phyloP scores from a whole-genome alignment of 2,888 invertebrate genomes.

The Luperina nickerlii region DNA sequence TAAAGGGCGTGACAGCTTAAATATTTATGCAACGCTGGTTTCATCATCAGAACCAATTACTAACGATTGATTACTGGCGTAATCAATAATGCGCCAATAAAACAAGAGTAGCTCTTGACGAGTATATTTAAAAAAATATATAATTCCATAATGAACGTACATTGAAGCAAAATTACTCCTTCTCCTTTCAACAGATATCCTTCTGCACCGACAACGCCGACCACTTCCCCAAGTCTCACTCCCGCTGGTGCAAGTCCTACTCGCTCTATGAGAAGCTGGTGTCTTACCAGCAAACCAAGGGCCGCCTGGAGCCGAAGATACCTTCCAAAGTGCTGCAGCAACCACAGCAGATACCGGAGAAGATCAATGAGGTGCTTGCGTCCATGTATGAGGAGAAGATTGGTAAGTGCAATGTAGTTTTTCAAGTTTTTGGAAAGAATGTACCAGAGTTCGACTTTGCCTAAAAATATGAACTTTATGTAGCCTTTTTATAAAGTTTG shows the following conservation, averaged over 20 bases:
- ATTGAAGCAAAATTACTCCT: not conserved
- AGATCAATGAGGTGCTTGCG: conserved; percentile 87
- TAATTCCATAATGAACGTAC: not conserved
- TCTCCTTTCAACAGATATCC: conserved; percentile 81
- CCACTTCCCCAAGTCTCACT: conserved; percentile 89
- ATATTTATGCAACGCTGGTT: too few species aligned
- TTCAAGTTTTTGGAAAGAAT: not conserved
- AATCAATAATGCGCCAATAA: not conserved
- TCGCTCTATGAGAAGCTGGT: conserved; percentile 91
- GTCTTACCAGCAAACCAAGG: conserved; percentile 90
- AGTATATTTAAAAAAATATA: not conserved
- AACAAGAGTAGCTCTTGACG: not conserved
- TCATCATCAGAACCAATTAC: too few species aligned
- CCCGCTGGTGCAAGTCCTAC: conserved; percentile 91
- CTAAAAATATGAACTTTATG: too few species aligned
- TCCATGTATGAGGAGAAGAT: conserved; percentile 87
- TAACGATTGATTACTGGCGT: not conserved
- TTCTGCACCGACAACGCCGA: conserved; percentile 87
- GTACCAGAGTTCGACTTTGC: not conserved
- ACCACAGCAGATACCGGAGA: conserved; percentile 78
- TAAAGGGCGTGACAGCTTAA: too few species aligned
- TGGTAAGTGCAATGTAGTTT: conserved; percentile 71
- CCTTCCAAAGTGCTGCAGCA: conserved; percentile 86
- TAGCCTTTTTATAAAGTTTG: too few species aligned
- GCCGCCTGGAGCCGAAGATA: conserved; percentile 90